Evolutionary conservation across 2,797 vertebrate species (phyloP).

Genomic region (Amazonetta brasiliensis): DNA sequence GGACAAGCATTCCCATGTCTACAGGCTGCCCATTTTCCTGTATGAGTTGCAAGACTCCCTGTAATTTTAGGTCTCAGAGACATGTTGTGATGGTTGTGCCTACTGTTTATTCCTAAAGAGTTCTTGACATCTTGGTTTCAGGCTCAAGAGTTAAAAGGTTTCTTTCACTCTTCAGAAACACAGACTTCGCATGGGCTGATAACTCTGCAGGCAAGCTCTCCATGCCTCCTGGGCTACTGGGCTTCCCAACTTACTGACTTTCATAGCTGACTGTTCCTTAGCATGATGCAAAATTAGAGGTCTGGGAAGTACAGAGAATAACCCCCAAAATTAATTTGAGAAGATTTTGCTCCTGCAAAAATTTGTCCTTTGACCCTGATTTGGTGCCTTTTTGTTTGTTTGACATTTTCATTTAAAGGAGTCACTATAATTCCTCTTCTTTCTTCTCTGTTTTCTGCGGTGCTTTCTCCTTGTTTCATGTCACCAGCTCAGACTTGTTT

Average conservation of each 20-base stretch:
- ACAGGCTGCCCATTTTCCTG: not conserved
- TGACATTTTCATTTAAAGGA: not conserved
- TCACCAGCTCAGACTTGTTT: not conserved
- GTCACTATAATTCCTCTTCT: not conserved
- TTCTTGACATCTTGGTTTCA: accelerated
- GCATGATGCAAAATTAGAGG: not conserved
- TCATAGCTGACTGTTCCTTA: not conserved
- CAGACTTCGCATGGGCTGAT: not conserved
- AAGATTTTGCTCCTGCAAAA: not conserved
- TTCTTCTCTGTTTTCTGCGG: not conserved
- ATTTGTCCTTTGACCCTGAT: not conserved
- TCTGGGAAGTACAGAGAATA: not conserved
- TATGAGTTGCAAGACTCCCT: not conserved
- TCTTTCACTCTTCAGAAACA: not conserved
- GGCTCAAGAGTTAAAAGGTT: not conserved
- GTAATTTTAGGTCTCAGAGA: not conserved
- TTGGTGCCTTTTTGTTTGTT: not conserved
- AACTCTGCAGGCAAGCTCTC: not conserved
- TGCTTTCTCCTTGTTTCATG: not conserved
- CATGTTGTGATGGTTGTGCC: not conserved
- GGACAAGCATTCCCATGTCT: not conserved
- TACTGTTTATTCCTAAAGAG: not conserved
- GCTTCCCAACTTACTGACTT: not conserved
- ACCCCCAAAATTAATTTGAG: not conserved
- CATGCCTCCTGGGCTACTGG: not conserved